Evolutionary conservation across 2,113 vertebrate genomes (phyloP), one percentile per base, ranked within the genome.

Genomic region (Rhinolophus ferrumequinum): DNA sequence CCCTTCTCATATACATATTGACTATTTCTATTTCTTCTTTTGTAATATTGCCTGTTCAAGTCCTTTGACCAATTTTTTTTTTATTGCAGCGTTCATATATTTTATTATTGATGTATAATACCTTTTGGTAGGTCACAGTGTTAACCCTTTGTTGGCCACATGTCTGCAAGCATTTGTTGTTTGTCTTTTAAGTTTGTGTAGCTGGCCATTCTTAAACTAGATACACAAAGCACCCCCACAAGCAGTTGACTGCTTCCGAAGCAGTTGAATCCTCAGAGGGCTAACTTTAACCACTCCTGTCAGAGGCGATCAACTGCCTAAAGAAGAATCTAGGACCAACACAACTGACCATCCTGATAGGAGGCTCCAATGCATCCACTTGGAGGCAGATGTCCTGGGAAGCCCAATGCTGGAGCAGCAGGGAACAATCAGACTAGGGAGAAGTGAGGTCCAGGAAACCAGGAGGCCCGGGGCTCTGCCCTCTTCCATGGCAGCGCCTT

Each of bases 21-120:
- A 94, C 69, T 69, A 86, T 69, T 62, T 28, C 38, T 94, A 80
- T 52, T 95, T 96, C 93, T 79, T 96, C 81, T 81, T 84, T 85
- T 95, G 58, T 95, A 94, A 96, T 93, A 95, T 93, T 97, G 77
- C 93, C 88, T 91, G 52, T 75, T 95, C 56, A 47, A 94, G 75
- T 80, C 89, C 94, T 97, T 97, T 97, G 93, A 88, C 77, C 81
- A 88, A 81, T 90, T 95, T 90, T 95, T 95, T 93, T 89, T 92
- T 91, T 90, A 95, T 94, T 95, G 86, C 88, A 83, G 70, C 3
- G 13, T 73, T 94, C 90, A 67, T 89, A 64, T 83, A 92, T 96
- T 95, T 97, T 96, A 81, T 79, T 72, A 89, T 83, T 95, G 96
- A 98, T 88, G 88, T 70, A 66, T 54, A 88, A 82, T 86, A 62